Percentiles rank a stretch among this genome's conserved stretches.
phyloP scores from a whole-genome alignment of 2,113 vertebrate species.

The Cebus imitator region DNA sequence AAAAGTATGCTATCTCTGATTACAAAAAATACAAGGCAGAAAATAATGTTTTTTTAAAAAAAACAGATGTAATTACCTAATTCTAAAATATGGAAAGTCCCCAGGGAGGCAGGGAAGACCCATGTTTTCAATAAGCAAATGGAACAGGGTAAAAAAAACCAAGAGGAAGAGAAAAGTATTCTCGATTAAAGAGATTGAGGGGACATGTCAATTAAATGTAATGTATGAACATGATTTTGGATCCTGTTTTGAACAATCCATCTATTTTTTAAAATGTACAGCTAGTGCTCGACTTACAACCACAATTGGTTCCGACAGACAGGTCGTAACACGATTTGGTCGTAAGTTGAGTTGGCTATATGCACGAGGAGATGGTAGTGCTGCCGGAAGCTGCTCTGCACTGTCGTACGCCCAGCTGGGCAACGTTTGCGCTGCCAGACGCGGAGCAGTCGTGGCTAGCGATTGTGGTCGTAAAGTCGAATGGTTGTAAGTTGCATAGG shows the following conservation, averaged over 20 bases:
- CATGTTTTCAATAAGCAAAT: slow-evolving; percentile 2
- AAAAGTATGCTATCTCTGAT: background rate
- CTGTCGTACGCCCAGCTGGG: too few species aligned
- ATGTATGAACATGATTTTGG: background rate
- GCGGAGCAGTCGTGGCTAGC: too few species aligned
- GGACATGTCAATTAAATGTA: background rate
- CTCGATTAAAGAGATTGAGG: background rate
- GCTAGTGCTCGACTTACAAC: too few species aligned
- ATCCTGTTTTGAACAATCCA: background rate
- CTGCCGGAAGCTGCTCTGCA: too few species aligned
- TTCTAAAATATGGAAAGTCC: background rate
- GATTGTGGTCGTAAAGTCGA: too few species aligned
- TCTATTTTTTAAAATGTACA: background rate
- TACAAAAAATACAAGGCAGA: background rate
- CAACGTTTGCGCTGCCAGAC: too few species aligned
- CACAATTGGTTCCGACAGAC: too few species aligned
- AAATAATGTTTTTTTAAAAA: background rate
- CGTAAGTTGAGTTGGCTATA: too few species aligned
- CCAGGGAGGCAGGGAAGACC: background rate
- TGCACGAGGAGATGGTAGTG: too few species aligned
- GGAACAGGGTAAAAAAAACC: background rate
- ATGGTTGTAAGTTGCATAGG: too few species aligned
- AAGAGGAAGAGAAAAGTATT: background rate
- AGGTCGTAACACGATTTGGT: too few species aligned
- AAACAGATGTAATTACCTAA: background rate